Evolutionary conservation across 2,113 vertebrate species (phyloP).

Genomic region (Capreolus pygargus): DNA sequence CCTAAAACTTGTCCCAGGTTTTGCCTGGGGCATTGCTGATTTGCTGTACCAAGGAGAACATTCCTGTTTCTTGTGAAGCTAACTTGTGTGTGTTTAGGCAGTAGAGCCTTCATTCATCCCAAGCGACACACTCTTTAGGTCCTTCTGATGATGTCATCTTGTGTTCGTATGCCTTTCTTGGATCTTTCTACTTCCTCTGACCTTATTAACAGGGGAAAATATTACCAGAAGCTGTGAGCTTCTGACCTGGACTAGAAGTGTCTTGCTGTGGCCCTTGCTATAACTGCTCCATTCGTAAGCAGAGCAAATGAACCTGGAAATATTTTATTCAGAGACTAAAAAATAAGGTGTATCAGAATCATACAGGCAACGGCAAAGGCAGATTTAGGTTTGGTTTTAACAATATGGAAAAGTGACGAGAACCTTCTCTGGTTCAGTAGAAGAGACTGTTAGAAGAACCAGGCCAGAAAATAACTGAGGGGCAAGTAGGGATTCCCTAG

Average conservation of each 20-base stretch:
- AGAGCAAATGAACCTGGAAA: not conserved
- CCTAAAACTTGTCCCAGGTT: not conserved
- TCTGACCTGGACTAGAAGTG: not conserved
- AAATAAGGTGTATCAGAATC: not conserved
- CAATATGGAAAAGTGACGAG: not conserved
- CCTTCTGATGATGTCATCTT: not conserved
- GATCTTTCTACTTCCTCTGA: slow-evolving; percentile 29
- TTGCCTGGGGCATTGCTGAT: not conserved
- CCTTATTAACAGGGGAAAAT: slow-evolving; percentile 34
- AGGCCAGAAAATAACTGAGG: not conserved
- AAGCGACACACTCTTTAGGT: not conserved
- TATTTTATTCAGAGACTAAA: not conserved
- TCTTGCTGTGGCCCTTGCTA: not conserved
- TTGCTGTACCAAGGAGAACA: not conserved
- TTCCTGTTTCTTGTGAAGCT: not conserved
- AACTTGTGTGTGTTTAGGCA: not conserved
- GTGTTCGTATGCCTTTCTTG: not conserved
- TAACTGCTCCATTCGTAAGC: not conserved
- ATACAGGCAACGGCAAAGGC: not conserved
- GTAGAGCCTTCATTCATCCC: not conserved
- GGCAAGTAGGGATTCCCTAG: not conserved
- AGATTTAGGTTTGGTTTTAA: not conserved
- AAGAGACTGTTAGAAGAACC: not conserved
- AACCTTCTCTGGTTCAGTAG: not conserved
- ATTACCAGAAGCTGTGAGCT: not conserved